A percentile compares a stretch with the other conserved stretches of the same genome.
These are phyloP conservation scores for Platichthys flesus DNA, from an alignment of 2,113 vertebrate species.

Conservation along the genomic window DNA sequence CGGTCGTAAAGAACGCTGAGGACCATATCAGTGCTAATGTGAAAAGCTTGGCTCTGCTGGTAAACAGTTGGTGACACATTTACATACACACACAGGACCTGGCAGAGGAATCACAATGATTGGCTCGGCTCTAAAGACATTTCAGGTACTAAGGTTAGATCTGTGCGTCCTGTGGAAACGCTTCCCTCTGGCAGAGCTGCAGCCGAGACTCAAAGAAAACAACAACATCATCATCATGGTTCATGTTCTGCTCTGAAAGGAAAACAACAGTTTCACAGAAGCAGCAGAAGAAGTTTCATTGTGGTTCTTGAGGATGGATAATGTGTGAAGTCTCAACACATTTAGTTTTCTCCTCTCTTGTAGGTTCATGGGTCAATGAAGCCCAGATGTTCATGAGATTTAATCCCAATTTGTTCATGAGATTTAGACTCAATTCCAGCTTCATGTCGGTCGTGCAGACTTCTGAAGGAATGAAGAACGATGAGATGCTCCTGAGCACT, in stretches of 20 bases:
- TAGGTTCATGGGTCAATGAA: background rate
- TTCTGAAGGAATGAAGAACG: too few species aligned
- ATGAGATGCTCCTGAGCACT: too few species aligned
- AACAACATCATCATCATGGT: too few species aligned
- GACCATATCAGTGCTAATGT: conserved; percentile 40
- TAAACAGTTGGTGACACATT: conserved; percentile 50
- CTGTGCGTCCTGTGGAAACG: conserved; percentile 21
- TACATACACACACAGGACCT: conserved; percentile 38
- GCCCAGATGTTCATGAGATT: too few species aligned
- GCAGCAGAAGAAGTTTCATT: background rate
- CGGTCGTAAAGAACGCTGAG: conserved; percentile 41
- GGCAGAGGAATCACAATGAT: background rate
- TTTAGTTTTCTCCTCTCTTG: background rate
- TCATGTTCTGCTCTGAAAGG: too few species aligned
- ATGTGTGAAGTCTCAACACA: background rate
- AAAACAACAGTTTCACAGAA: background rate
- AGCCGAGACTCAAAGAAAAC: background rate
- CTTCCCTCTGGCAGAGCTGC: too few species aligned
- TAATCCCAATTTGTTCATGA: too few species aligned
- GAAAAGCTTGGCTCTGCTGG: conserved; percentile 38
- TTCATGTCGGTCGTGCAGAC: too few species aligned
- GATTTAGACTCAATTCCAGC: too few species aligned
- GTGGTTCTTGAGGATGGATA: background rate
- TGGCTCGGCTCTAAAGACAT: conserved; percentile 52
- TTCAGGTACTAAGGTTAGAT: conserved; percentile 8